Percentiles rank a stretch among this genome's conserved stretches.
Evolutionary conservation across 1,140 invertebrate genomes (phyloP).

Genomic region (Ostrea edulis): DNA sequence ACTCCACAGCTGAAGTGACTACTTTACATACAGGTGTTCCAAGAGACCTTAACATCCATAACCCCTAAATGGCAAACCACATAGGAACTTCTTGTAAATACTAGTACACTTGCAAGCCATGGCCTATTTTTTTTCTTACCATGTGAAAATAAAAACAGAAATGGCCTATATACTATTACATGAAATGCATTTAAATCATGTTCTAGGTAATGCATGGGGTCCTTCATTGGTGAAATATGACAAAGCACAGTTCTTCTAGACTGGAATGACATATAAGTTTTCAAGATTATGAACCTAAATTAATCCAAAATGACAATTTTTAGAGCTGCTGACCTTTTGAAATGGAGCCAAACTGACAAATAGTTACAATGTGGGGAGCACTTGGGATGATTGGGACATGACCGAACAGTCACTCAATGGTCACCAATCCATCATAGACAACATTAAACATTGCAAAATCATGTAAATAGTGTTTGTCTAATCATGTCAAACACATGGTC

Average conservation of each 20-base stretch:
- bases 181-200: background rate
- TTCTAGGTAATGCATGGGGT: too few species aligned
- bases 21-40: constrained; percentile 32
- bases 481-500: background rate
- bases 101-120: background rate
- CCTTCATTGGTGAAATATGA: background rate
- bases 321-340: background rate
- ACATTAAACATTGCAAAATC: background rate
- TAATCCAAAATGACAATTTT: background rate
- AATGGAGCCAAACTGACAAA: constrained; percentile 17
- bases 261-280: background rate
- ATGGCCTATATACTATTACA: background rate
- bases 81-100: background rate
- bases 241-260: background rate
- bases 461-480: background rate
- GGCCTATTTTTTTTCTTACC: background rate
- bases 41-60: background rate
- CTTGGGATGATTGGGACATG: background rate
- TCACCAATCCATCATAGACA: background rate
- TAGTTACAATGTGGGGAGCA: background rate
- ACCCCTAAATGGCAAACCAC: background rate
- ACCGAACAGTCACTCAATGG: background rate
- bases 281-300: background rate
- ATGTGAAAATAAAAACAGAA: background rate
- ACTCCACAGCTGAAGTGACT: background rate